Conservation (phyloP, 2,888 invertebrate genomes). For the Hyposoter dolosus region DNA sequence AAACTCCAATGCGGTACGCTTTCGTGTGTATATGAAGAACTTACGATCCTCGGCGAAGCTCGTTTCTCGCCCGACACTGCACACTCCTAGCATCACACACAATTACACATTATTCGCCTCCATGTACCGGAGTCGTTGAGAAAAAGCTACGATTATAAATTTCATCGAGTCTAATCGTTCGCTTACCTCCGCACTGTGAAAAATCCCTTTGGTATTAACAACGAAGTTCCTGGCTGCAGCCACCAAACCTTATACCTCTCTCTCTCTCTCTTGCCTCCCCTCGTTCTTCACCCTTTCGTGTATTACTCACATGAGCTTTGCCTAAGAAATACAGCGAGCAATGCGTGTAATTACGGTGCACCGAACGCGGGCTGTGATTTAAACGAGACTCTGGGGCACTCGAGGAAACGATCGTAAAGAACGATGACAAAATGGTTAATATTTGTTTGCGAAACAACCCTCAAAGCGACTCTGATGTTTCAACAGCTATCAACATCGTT, state of each 20-base stretch:
- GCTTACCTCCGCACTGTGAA: slow-evolving; percentile 34
- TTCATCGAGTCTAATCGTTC: slow-evolving; percentile 65
- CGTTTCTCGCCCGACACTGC: slow-evolving; percentile 45
- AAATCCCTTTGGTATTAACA: slow-evolving; percentile 59
- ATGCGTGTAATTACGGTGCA: slow-evolving; percentile 51
- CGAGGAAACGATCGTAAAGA: slow-evolving; percentile 45
- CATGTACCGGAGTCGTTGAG: slow-evolving; percentile 26
- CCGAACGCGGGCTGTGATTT: slow-evolving; percentile 29
- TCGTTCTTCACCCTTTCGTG: slow-evolving; percentile 27
- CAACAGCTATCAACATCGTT: not conserved
- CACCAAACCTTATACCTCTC: slow-evolving; percentile 8
- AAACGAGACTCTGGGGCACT: not conserved
- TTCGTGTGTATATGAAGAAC: slow-evolving; percentile 16
- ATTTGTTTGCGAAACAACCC: slow-evolving; percentile 23
- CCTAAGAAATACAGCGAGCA: slow-evolving; percentile 46
- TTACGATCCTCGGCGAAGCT: slow-evolving; percentile 58
- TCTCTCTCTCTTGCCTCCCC: not conserved
- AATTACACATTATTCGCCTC: not conserved
- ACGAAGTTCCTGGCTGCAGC: slow-evolving; percentile 33
- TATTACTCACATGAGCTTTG: slow-evolving; percentile 50
- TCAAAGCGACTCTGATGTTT: not conserved
- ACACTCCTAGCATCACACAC: not conserved
- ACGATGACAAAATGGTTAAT: slow-evolving; percentile 71
- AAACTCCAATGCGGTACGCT: slow-evolving; percentile 8
- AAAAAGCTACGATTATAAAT: slow-evolving; percentile 64